These are phyloP conservation scores for Pseudopipra pipra DNA, from an alignment of 2,113 vertebrate species.

Conservation along the genomic window DNA sequence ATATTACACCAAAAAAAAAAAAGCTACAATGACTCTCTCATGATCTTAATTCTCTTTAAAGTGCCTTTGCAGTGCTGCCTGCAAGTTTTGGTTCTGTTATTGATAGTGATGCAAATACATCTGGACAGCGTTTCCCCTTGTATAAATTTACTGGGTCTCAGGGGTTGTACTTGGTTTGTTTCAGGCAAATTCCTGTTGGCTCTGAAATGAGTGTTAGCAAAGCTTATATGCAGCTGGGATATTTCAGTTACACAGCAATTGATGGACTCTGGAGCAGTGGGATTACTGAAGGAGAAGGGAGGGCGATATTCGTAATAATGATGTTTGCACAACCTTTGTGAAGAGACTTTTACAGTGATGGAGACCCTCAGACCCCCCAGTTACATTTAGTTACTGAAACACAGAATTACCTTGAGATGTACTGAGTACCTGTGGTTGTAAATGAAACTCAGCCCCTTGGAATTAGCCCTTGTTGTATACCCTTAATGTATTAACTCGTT, in stretches of 20 bases:
- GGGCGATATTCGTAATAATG: neutral
- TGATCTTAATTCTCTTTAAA: neutral
- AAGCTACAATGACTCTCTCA: neutral
- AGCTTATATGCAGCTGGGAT: neutral
- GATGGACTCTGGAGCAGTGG: neutral
- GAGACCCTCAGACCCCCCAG: neutral
- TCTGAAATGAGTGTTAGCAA: neutral
- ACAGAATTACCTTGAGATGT: neutral
- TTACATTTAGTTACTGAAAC: neutral
- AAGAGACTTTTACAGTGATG: neutral
- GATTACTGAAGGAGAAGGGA: neutral
- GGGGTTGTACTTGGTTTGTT: neutral
- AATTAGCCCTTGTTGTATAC: neutral
- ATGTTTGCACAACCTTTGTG: neutral
- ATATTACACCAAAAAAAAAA: neutral
- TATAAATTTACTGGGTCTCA: constrained; percentile 10
- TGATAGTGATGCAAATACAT: neutral
- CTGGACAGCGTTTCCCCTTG: constrained; percentile 25
- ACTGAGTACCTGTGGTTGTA: neutral
- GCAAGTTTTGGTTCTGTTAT: neutral
- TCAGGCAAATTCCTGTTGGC: constrained; percentile 23
- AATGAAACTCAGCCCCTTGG: neutral
- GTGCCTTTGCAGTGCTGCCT: neutral
- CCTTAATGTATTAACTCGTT: neutral
- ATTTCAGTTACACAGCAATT: neutral